phyloP scores from a whole-genome alignment of 1,140 invertebrate species.

The Drosophila persimilis region DNA sequence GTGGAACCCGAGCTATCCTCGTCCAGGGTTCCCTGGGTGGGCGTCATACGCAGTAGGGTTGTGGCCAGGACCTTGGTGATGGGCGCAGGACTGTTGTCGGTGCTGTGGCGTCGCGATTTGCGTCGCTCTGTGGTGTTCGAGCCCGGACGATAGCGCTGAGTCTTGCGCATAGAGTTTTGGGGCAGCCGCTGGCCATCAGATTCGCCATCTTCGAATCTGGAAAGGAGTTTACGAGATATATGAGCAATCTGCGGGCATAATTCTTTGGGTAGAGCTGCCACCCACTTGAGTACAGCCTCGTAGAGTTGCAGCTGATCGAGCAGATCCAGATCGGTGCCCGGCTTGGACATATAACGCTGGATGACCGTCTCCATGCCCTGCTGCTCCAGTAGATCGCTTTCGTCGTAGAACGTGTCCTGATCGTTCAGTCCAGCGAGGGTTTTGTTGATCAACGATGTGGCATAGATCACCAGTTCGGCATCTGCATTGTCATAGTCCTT shows the following conservation, averaged over 20 bases:
- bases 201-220: slow-evolving; percentile 82
- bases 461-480: slow-evolving; percentile 97
- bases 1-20: slow-evolving; percentile 82
- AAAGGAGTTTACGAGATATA: background rate
- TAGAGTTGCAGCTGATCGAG: slow-evolving; percentile 97
- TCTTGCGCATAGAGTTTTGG: slow-evolving; percentile 92
- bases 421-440: slow-evolving; percentile 97
- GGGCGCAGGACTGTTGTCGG: slow-evolving; percentile 86
- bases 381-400: slow-evolving; percentile 97
- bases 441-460: slow-evolving; percentile 98
- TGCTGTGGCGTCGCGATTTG: slow-evolving; percentile 90
- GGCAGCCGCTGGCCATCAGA: slow-evolving; percentile 84
- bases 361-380: slow-evolving; percentile 97
- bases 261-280: slow-evolving; percentile 73
- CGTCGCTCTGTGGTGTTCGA: slow-evolving; percentile 87
- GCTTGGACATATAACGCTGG: slow-evolving; percentile 95
- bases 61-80: slow-evolving; percentile 73
- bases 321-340: slow-evolving; percentile 96
- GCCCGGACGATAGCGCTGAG: slow-evolving; percentile 87
- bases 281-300: slow-evolving; percentile 95
- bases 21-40: slow-evolving; percentile 78
- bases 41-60: slow-evolving; percentile 64
- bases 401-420: slow-evolving; percentile 99
- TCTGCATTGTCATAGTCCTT: slow-evolving; percentile 97
- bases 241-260: slow-evolving; percentile 85